These are phyloP conservation scores for Phalloptychus januarius DNA, from an alignment of 2,797 vertebrate species.

Conservation along the genomic window DNA sequence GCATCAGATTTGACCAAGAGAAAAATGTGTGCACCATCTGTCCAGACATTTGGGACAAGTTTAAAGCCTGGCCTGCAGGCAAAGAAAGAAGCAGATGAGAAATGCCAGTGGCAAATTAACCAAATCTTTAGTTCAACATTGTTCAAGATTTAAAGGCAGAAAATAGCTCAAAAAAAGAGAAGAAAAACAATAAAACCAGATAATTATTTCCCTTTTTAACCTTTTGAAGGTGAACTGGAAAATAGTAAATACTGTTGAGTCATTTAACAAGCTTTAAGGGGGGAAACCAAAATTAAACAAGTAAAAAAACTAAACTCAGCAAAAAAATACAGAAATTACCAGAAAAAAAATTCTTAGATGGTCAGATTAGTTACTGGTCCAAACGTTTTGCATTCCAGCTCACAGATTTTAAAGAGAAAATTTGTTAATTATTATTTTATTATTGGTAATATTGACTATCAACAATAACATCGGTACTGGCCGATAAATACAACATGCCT, in stretches of 20 bases:
- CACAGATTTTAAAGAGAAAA: not conserved
- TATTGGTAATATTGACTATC: not conserved
- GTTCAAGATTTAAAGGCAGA: not conserved
- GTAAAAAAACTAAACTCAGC: not conserved
- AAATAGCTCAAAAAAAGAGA: not conserved
- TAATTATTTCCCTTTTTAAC: not conserved
- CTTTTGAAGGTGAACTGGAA: not conserved
- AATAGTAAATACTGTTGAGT: not conserved
- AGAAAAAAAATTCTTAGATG: not conserved
- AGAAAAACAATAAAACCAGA: not conserved
- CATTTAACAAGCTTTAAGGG: not conserved
- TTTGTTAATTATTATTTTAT: not conserved
- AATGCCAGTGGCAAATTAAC: not conserved
- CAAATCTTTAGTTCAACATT: not conserved
- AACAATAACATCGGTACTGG: not conserved
- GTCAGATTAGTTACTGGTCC: not conserved
- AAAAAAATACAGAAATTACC: not conserved
- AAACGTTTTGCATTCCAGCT: not conserved
- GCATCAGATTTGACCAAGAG: slow-evolving; percentile 58
- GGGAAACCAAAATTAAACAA: not conserved
- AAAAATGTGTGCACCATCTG: slow-evolving; percentile 16
- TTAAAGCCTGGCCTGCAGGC: not conserved
- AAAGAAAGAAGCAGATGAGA: not conserved
- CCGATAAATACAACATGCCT: no score
- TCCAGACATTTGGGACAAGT: not conserved